These are phyloP conservation scores for Crenuchus spilurus DNA, from an alignment of 2,797 vertebrate genomes.

Conservation along the genomic window DNA sequence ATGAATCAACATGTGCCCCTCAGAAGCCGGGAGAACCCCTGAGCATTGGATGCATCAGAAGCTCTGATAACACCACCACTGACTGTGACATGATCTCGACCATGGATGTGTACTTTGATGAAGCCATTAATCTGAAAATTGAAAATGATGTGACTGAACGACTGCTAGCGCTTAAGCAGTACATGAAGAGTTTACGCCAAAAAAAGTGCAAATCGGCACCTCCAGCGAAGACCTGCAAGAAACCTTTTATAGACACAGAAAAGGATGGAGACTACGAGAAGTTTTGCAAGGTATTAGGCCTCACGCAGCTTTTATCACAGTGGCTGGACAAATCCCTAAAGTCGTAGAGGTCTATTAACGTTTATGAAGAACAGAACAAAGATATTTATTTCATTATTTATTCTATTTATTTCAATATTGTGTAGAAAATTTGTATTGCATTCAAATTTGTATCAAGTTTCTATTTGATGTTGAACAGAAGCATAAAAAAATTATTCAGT, in stretches of 20 bases:
- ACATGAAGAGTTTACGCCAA: accelerated
- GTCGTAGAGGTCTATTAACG: not conserved
- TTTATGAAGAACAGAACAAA: not conserved
- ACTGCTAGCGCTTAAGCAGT: accelerated
- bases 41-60: slow-evolving; percentile 9
- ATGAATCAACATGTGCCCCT: not conserved
- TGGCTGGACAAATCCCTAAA: slow-evolving; percentile 13
- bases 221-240: accelerated
- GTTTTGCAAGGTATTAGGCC: slow-evolving; percentile 4
- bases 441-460: too few relatives aligned
- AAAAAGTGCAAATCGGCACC: accelerated
- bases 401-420: too few relatives aligned
- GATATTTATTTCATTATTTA: slow-evolving; percentile 32
- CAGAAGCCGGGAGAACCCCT: accelerated
- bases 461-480: too few relatives aligned
- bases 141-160: accelerated
- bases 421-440: too few relatives aligned
- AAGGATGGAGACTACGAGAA: accelerated
- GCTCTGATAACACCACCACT: not conserved
- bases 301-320: slow-evolving; percentile 49
- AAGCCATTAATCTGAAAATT: accelerated
- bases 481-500: too few relatives aligned
- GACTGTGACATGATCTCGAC: not conserved
- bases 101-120: slow-evolving; percentile 14
- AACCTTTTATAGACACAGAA: not conserved